phyloP scores from a whole-genome alignment of 2,113 vertebrate species.

The Hemiscyllium ocellatum region DNA sequence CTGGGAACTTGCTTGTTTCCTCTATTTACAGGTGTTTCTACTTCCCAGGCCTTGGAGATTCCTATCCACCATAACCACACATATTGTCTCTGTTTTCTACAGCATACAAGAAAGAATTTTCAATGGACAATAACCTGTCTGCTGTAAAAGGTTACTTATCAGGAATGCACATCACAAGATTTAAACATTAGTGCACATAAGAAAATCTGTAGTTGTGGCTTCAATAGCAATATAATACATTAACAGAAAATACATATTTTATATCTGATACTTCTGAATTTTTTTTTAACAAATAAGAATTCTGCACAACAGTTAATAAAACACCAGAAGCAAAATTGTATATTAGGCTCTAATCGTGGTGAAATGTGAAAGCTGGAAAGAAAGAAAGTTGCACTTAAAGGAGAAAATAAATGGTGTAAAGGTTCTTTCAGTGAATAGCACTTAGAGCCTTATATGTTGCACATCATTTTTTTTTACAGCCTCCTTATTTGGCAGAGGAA shows the following conservation, averaged over 20 bases:
- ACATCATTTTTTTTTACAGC: conserved; percentile 21
- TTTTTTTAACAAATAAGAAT: neutral
- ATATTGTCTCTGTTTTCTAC: neutral
- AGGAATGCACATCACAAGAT: neutral
- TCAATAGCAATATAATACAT: neutral
- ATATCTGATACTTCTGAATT: neutral
- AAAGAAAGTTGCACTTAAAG: neutral
- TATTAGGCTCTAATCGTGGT: neutral
- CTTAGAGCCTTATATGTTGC: conserved; percentile 11
- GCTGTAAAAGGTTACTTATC: neutral
- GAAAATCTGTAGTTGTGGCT: neutral
- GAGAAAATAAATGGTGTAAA: neutral
- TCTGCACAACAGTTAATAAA: too few species aligned
- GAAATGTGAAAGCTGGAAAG: neutral
- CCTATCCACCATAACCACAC: neutral
- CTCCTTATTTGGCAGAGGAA: conserved; percentile 26
- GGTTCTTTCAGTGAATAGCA: neutral
- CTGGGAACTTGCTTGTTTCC: neutral
- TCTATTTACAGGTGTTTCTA: neutral
- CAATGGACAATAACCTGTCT: neutral
- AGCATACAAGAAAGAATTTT: neutral
- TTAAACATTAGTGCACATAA: neutral
- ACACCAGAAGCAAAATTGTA: neutral
- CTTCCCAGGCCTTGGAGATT: neutral
- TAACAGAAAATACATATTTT: neutral